phyloP scores from a whole-genome alignment of 2,888 invertebrate species.

The Drosophila anceps region DNA sequence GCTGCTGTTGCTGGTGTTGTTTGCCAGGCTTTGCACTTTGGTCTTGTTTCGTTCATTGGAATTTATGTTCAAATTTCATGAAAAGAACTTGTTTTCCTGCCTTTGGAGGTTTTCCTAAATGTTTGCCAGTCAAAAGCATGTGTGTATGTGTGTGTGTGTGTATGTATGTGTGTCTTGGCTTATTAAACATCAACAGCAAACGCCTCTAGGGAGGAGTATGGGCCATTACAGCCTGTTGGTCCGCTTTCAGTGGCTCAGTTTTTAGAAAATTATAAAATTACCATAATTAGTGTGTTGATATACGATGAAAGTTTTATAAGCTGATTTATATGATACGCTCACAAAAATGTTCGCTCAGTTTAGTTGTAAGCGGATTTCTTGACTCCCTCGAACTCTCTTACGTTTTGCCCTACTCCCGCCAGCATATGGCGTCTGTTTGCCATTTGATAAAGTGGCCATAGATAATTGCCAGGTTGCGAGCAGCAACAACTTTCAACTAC shows the following conservation, averaged over 20 bases:
- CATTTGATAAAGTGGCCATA: slow-evolving; percentile 38
- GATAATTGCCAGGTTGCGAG: slow-evolving; percentile 37
- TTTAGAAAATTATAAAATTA: slow-evolving; percentile 76
- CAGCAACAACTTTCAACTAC: slow-evolving; percentile 13
- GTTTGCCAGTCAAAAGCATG: slow-evolving; percentile 21
- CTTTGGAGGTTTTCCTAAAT: slow-evolving; percentile 42
- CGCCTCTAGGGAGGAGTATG: slow-evolving; percentile 49
- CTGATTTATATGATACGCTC: slow-evolving; percentile 69
- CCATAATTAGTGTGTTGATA: slow-evolving; percentile 75
- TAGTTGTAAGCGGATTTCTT: slow-evolving; percentile 53
- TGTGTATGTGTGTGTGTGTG: slow-evolving; percentile 25
- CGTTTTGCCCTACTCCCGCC: not conserved
- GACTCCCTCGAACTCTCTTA: not conserved
- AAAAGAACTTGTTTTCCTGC: slow-evolving; percentile 72
- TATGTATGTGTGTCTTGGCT: slow-evolving; percentile 48
- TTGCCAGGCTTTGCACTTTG: slow-evolving; percentile 62
- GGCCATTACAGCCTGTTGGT: slow-evolving; percentile 26
- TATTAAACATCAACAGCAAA: slow-evolving; percentile 74
- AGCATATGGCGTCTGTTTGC: slow-evolving; percentile 26
- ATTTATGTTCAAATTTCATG: slow-evolving; percentile 77
- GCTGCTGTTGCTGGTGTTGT: slow-evolving; percentile 21
- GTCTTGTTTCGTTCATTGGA: slow-evolving; percentile 74
- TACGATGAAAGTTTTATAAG: slow-evolving; percentile 74
- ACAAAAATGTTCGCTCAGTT: slow-evolving; percentile 28
- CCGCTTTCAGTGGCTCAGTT: slow-evolving; percentile 36